Conservation (phyloP, 2,113 vertebrate species). For the Elanus axillaris region DNA sequence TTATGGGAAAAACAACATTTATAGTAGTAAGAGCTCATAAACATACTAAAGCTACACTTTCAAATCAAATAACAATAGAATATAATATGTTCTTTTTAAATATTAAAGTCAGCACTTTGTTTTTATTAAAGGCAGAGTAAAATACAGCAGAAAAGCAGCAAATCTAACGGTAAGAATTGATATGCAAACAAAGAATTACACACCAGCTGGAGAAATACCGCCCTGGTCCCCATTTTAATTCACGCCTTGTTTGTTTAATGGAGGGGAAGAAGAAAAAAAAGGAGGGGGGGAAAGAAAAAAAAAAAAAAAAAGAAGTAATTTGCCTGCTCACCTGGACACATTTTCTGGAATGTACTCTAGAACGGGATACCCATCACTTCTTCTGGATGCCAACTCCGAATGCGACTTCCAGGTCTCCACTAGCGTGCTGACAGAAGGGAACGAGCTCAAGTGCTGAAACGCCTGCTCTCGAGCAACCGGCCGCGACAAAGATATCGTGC, state of each 20-base stretch:
- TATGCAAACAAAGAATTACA: background rate
- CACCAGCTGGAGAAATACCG: background rate
- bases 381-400: slow-evolving; percentile 86
- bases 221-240: background rate
- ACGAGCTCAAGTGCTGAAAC: slow-evolving; percentile 93
- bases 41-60: slow-evolving; percentile 1
- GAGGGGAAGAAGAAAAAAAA: background rate
- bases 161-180: background rate
- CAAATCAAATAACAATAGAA: slow-evolving; percentile 7
- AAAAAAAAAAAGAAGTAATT: background rate
- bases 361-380: slow-evolving; percentile 87
- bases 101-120: slow-evolving; percentile 5
- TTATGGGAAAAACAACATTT: slow-evolving; percentile 50
- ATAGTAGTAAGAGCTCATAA: slow-evolving; percentile 19
- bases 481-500: slow-evolving; percentile 93
- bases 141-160: background rate
- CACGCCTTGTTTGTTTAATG: background rate
- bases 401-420: slow-evolving; percentile 97
- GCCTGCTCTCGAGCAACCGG: slow-evolving; percentile 90
- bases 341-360: slow-evolving; percentile 93
- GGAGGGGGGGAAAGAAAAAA: too few species aligned
- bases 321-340: slow-evolving; percentile 77
- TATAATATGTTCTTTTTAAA: slow-evolving; percentile 26
- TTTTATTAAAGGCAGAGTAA: slow-evolving; percentile 13
- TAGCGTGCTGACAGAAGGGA: slow-evolving; percentile 89